Conservation (phyloP, 1,140 invertebrate genomes). For the Penaeus vannamei region DNA sequence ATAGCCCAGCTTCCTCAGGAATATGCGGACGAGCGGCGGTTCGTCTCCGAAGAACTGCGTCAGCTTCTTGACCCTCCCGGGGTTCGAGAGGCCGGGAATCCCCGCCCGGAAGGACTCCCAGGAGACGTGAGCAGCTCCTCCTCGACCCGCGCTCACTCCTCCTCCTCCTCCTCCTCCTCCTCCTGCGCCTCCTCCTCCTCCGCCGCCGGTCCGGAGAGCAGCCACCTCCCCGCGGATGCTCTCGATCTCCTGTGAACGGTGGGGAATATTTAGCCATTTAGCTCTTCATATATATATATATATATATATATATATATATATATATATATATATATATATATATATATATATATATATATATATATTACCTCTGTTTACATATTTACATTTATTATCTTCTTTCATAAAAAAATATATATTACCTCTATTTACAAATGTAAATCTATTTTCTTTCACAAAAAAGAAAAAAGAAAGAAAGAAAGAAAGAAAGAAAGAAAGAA, state of each 20-base stretch:
- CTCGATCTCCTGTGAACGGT: constrained; percentile 83
- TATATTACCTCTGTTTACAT: too few relatives aligned
- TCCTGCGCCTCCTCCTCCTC: background rate
- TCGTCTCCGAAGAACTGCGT: constrained; percentile 96
- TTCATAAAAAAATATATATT: too few relatives aligned
- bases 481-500: too few relatives aligned
- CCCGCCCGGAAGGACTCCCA: constrained; percentile 67
- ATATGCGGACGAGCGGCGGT: constrained; percentile 89
- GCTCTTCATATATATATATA: too few relatives aligned
- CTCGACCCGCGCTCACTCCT: constrained; percentile 37
- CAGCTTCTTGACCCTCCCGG: constrained; percentile 85
- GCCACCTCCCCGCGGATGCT: constrained; percentile 87
- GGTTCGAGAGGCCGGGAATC: constrained; percentile 80
- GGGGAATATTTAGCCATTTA: too few relatives aligned
- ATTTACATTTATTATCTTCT: too few relatives aligned
- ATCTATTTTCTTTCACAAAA: too few relatives aligned
- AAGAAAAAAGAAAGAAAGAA: too few relatives aligned
- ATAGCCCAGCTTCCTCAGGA: constrained; percentile 92
- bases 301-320: too few relatives aligned
- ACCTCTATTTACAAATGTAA: too few relatives aligned
- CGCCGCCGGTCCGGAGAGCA: constrained; percentile 78
- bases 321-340: too few relatives aligned
- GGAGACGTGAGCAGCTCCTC: constrained; percentile 48
- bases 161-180: constrained; percentile 40
- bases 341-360: too few relatives aligned